Conservation (phyloP, 2,797 vertebrate genomes). For the Syndactyla subalaris region DNA sequence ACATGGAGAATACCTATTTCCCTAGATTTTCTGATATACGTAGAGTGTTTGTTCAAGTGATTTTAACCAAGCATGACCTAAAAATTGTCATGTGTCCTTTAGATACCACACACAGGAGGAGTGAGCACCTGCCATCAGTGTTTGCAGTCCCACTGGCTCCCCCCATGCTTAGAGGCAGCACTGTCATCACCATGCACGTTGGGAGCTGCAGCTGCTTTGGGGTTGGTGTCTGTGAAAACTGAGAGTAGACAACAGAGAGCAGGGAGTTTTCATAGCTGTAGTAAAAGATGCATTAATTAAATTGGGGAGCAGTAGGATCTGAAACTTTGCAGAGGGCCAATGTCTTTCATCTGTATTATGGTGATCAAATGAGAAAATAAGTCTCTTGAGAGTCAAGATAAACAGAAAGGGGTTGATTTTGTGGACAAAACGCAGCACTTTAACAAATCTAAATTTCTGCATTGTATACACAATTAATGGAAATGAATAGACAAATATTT, state of each 20-base stretch:
- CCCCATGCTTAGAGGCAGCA: rapidly evolving
- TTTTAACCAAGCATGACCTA: not conserved
- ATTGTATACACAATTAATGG: not conserved
- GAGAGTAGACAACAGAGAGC: not conserved
- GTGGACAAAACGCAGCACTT: not conserved
- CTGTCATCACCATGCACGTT: rapidly evolving
- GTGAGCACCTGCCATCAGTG: not conserved
- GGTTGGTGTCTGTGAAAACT: not conserved
- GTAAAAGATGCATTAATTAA: not conserved
- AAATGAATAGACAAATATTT: not conserved
- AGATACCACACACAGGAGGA: not conserved
- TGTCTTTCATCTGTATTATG: not conserved
- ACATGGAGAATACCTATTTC: not conserved
- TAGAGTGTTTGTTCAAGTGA: not conserved
- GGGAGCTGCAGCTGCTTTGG: not conserved
- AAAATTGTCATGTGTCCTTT: not conserved
- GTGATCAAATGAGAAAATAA: not conserved
- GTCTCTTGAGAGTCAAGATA: not conserved
- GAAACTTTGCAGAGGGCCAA: not conserved
- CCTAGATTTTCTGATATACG: not conserved
- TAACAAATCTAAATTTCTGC: not conserved
- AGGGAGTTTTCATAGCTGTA: not conserved
- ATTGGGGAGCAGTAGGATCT: not conserved
- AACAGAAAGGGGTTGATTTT: not conserved
- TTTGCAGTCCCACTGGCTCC: not conserved